Evolutionary conservation across 2,113 vertebrate genomes (phyloP).

Genomic region (Osmerus eperlanus): DNA sequence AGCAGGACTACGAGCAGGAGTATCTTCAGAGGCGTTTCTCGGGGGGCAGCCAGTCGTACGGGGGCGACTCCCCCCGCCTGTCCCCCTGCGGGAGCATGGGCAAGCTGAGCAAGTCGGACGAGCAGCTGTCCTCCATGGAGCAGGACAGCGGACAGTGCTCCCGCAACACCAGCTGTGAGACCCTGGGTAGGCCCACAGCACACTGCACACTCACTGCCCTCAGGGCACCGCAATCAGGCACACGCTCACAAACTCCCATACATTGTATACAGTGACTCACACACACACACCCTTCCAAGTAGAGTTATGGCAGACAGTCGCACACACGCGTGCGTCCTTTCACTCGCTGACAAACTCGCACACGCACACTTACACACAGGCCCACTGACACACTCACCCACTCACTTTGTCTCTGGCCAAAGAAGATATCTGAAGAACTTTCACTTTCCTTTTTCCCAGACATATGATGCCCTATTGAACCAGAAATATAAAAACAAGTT

Average conservation of each 20-base stretch:
- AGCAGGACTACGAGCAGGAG: constrained; percentile 88
- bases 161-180: constrained; percentile 98
- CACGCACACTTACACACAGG: not conserved
- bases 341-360: no score
- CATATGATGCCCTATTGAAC: not conserved
- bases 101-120: constrained; percentile 95
- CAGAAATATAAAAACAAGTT: not conserved
- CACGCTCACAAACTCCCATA: no score
- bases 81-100: constrained; percentile 94
- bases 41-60: constrained; percentile 91
- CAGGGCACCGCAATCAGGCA: no score
- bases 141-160: constrained; percentile 97
- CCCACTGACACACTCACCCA: constrained; percentile 8
- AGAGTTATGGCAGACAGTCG: no score
- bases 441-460: no score
- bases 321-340: no score
- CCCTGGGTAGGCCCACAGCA: constrained; percentile 78
- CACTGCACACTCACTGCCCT: not conserved
- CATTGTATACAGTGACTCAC: no score
- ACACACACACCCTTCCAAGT: no score
- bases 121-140: constrained; percentile 94
- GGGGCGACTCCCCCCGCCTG: constrained; percentile 91
- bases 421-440: not conserved
- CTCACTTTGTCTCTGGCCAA: not conserved
- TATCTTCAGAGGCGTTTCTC: constrained; percentile 92